These are phyloP conservation scores for Acanthopleura granulata DNA, from an alignment of 2,888 invertebrate species.

Conservation along the genomic window DNA sequence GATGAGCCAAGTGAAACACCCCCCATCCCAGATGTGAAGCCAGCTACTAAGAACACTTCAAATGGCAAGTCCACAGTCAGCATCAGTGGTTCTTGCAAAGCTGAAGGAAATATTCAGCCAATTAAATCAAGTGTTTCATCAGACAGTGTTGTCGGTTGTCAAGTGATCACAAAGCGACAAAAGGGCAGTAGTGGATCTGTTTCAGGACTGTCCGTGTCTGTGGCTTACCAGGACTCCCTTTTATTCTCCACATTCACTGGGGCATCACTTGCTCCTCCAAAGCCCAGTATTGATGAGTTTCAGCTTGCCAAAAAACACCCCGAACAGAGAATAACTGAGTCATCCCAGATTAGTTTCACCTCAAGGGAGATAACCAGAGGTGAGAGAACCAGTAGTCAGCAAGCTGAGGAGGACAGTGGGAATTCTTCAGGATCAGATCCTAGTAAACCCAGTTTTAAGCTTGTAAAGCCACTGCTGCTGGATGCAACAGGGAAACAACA, in stretches of 20 bases:
- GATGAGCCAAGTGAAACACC: no score
- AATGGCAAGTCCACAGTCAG: no score
- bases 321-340: background rate
- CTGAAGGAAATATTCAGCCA: background rate
- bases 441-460: background rate
- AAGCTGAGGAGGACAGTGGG: slow-evolving; percentile 11
- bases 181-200: background rate
- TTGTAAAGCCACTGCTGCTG: background rate
- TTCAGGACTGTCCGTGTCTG: slow-evolving; percentile 46
- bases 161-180: no score
- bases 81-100: background rate
- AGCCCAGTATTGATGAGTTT: slow-evolving; percentile 50
- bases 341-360: background rate
- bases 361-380: background rate
- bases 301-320: slow-evolving; percentile 21
- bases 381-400: background rate
- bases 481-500: slow-evolving; percentile 2
- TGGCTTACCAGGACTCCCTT: slow-evolving; percentile 40
- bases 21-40: no score
- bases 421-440: slow-evolving; percentile 28
- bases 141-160: no score
- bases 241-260: slow-evolving; percentile 29
- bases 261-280: slow-evolving; percentile 25
- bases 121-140: no score
- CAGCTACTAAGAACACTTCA: no score